phyloP scores from a whole-genome alignment of 2,797 vertebrate genomes.

The Siniperca obscura region DNA sequence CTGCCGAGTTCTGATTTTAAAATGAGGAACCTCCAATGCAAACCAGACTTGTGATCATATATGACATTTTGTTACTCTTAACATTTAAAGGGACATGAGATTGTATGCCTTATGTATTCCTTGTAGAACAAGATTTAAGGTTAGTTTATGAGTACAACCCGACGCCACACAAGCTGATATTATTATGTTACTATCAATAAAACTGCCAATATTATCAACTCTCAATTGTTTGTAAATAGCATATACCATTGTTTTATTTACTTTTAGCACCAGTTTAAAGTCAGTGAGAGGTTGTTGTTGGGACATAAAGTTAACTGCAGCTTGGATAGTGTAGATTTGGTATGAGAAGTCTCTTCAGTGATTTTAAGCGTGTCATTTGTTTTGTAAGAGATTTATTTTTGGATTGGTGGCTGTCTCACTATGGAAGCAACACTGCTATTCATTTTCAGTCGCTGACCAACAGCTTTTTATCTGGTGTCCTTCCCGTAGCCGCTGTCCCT shows the following conservation, averaged over 20 bases:
- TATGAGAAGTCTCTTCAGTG: neutral
- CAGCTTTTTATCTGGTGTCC: constrained; percentile 55
- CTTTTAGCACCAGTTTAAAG: neutral
- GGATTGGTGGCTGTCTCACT: neutral
- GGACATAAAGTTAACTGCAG: neutral
- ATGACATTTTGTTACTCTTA: neutral
- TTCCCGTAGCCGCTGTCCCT: constrained; percentile 85
- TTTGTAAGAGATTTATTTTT: neutral
- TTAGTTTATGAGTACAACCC: neutral
- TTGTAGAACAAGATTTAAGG: neutral
- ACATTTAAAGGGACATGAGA: constrained; percentile 5
- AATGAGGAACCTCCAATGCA: constrained; percentile 43
- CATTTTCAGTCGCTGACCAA: constrained; percentile 12
- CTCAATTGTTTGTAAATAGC: neutral
- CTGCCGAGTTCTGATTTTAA: constrained; percentile 19
- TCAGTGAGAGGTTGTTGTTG: neutral
- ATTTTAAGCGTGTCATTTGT: neutral
- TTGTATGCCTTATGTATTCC: no score
- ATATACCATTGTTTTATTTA: neutral
- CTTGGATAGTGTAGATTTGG: neutral
- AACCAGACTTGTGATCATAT: constrained; percentile 8
- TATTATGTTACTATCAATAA: neutral
- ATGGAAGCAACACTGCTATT: neutral
- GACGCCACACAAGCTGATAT: neutral
- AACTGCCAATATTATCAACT: neutral